phyloP scores from a whole-genome alignment of 2,797 vertebrate species.

The Coregonus ussuriensis region DNA sequence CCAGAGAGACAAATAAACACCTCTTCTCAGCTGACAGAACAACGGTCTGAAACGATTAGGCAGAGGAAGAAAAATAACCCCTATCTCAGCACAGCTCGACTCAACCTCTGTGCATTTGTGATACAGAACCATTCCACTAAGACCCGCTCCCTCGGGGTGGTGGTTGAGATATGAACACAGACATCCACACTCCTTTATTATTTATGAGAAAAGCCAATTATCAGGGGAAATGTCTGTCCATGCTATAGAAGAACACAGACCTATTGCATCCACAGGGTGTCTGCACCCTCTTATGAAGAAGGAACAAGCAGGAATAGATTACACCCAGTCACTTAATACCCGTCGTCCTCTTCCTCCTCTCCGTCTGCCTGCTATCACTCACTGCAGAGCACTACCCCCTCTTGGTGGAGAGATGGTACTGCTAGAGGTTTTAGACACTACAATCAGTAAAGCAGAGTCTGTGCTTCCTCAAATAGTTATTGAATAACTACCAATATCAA shows the following conservation, averaged over 20 bases:
- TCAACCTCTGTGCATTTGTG: not conserved
- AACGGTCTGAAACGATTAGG: not conserved
- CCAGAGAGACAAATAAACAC: not conserved
- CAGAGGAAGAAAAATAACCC: not conserved
- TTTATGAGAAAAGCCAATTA: not conserved
- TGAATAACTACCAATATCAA: no score
- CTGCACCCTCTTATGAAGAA: not conserved
- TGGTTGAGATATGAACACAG: not conserved
- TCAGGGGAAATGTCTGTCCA: not conserved
- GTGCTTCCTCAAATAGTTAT: no score
- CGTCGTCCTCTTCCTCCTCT: not conserved
- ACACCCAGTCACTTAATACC: no score
- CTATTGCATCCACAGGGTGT: not conserved
- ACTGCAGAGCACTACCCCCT: slow-evolving; percentile 38
- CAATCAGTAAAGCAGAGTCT: not conserved
- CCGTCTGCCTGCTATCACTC: not conserved
- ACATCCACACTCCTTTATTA: not conserved
- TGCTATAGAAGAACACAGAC: not conserved
- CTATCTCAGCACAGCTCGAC: not conserved
- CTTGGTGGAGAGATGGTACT: slow-evolving; percentile 28
- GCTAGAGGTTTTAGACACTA: not conserved
- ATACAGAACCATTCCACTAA: not conserved
- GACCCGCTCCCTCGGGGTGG: not conserved
- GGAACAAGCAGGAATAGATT: not conserved
- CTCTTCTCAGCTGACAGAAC: not conserved